Conservation (phyloP, 2,113 vertebrate species). For the Fulmarus glacialis region DNA sequence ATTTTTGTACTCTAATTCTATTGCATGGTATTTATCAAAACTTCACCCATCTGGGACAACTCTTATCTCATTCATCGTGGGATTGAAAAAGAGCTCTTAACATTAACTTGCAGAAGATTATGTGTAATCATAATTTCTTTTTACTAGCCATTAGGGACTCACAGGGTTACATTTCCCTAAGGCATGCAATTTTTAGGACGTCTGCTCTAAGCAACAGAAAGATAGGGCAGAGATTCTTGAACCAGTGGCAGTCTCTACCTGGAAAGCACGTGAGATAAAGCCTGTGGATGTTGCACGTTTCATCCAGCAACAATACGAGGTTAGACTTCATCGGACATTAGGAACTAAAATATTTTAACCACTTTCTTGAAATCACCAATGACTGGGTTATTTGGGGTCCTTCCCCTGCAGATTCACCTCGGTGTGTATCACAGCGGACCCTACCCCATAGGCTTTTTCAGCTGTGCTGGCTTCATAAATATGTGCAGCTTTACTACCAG, state of each 20-base stretch:
- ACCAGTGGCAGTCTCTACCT: not conserved
- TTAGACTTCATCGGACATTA: not conserved
- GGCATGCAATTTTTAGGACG: not conserved
- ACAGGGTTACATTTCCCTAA: not conserved
- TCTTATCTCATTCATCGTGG: not conserved
- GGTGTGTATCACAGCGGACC: not conserved
- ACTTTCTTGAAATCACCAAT: not conserved
- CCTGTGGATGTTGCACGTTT: not conserved
- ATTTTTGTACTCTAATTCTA: not conserved
- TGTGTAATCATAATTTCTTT: not conserved
- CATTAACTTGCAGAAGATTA: not conserved
- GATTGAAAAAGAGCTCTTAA: not conserved
- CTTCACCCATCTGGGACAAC: not conserved
- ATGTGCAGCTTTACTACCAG: not conserved
- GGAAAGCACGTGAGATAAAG: not conserved
- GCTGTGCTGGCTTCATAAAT: not conserved
- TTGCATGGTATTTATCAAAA: not conserved
- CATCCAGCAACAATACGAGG: not conserved
- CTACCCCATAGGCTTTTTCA: not conserved
- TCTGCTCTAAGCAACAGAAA: not conserved
- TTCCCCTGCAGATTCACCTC: not conserved
- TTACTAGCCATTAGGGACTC: not conserved
- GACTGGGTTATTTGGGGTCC: not conserved
- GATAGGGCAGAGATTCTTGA: not conserved
- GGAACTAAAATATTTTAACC: not conserved